A percentile compares a stretch with the other conserved stretches of the same genome.
phyloP scores from a whole-genome alignment of 2,797 vertebrate genomes.

The Smutsia gigantea region DNA sequence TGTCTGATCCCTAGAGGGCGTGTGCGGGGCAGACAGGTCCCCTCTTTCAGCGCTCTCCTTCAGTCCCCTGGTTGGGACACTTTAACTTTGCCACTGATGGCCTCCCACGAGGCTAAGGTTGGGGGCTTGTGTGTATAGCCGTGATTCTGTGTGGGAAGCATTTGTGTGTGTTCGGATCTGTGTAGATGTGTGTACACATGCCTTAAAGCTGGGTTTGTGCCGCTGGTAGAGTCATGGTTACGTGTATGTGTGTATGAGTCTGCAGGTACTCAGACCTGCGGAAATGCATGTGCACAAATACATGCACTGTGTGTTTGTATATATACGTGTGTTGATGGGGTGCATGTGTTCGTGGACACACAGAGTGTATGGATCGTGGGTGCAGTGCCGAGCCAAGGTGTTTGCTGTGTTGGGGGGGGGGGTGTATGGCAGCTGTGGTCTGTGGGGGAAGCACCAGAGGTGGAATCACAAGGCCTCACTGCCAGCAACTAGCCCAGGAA shows the following conservation, averaged over 20 bases:
- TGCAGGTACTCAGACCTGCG: not conserved
- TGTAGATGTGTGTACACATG: not conserved
- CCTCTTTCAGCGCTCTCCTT: not conserved
- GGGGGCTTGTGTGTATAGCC: not conserved
- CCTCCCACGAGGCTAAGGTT: not conserved
- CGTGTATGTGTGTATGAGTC: not conserved
- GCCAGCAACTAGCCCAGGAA: not conserved
- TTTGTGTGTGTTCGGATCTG: not conserved
- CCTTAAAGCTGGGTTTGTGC: not conserved
- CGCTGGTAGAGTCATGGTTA: not conserved
- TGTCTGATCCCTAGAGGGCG: not conserved
- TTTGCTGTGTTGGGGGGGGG: not conserved
- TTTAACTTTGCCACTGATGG: not conserved
- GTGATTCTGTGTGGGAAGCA: not conserved
- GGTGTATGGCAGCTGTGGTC: not conserved
- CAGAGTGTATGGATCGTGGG: not conserved
- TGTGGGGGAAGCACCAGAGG: not conserved
- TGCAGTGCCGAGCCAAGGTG: not conserved
- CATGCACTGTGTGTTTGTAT: not conserved
- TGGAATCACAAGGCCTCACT: not conserved
- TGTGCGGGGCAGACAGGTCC: not conserved
- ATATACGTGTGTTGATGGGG: not conserved
- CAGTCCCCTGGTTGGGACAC: not conserved
- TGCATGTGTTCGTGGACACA: no score
- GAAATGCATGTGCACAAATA: not conserved